Base-by-base conservation (phyloP, 2,888 invertebrate species). In the Plusia festucae region DNA sequence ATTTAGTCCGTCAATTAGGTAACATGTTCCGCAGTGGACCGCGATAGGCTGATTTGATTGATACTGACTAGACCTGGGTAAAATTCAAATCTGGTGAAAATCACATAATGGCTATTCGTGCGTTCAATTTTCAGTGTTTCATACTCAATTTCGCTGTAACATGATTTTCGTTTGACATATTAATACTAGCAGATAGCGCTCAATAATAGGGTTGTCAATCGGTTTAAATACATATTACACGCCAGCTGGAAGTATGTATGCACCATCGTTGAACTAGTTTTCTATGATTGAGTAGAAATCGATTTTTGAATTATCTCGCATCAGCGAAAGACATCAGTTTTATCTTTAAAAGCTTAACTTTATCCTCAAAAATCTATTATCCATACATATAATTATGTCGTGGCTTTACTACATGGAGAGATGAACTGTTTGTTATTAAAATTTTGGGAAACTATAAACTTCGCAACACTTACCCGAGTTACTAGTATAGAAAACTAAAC, bases 191-290 rank as follows among this genome's bases (percentile, higher is more conserved):
- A 40, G 40, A 40, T 40, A 40, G 40, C 40, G 40, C n/a, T 15
- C n/a, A n/a, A n/a, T n/a, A 40, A 40, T 40, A 40, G 40, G 40
- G 40, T n/a, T n/a, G 40, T 40, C 40, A 40, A 40, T 40, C 40
- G 40, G 6, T 40, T 34, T 15, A 34, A 40, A 40, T n/a, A n/a
- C n/a, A 40, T 6, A 4, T 40, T 40, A 40, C n/a, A n/a, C 40
- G 40, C n/a, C 40, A 40, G 13, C 40, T n/a, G 7, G 13, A 4
- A 34, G 15, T 15, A 34, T 34, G 13, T n/a, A n/a, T 24, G 24
- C 40, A 40, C 40, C n/a, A 40, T n/a, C n/a, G n/a, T 40, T n/a
- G n/a, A 40, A 15, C n/a, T n/a, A 5, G n/a, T 34, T 15, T 34
- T n/a, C 15, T n/a, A 40, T n/a, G 40, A n/a, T 7, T 40, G 40